These are phyloP conservation scores for Etheostoma spectabile DNA, from an alignment of 2,113 vertebrate species.

Conservation along the genomic window DNA sequence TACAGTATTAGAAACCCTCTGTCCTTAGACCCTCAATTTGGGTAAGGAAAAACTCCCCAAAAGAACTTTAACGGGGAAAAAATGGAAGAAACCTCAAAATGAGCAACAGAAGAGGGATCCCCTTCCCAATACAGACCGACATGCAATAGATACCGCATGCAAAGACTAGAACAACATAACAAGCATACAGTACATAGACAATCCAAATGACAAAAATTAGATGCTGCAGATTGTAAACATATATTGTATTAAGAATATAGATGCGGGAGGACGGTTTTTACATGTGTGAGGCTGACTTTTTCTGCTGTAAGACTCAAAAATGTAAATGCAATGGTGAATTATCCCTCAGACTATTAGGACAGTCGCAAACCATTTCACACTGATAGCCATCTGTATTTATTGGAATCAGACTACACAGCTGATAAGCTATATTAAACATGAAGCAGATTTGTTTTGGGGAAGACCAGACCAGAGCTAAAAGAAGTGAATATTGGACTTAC, in stretches of 20 bases:
- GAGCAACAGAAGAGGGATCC: not conserved
- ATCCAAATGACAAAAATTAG: not conserved
- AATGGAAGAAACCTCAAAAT: not conserved
- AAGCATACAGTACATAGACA: too few species aligned
- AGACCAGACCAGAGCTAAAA: not conserved
- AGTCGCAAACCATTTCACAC: not conserved
- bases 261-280: too few species aligned
- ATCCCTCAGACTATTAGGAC: not conserved
- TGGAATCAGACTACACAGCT: not conserved
- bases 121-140: too few species aligned
- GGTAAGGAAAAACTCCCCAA: not conserved
- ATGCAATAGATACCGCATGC: not conserved
- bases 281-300: too few species aligned
- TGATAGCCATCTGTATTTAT: not conserved
- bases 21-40: not conserved
- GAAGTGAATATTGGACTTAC: too few species aligned
- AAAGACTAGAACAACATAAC: not conserved
- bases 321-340: not conserved
- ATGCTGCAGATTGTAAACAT: not conserved
- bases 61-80: not conserved
- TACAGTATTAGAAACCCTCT: not conserved
- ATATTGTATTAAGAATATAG: too few species aligned
- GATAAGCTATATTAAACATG: not conserved
- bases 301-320: not conserved
- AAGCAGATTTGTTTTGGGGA: not conserved